Conservation (phyloP, 2,797 vertebrate species). For the Syndactyla subalaris region DNA sequence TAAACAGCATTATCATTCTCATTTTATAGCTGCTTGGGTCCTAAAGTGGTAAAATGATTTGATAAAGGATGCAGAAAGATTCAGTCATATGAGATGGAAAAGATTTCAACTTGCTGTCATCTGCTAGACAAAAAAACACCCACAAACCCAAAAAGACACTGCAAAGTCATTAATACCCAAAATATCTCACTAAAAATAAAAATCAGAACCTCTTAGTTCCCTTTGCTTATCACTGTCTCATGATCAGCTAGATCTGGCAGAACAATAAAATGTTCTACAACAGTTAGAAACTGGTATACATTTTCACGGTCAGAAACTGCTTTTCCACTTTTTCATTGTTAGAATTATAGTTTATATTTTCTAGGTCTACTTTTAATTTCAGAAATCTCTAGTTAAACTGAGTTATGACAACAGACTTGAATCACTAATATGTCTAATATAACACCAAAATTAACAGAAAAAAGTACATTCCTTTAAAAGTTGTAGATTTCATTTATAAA, state of each 20-base stretch:
- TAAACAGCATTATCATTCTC: not conserved
- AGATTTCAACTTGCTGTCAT: slow-evolving; percentile 15
- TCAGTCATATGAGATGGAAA: slow-evolving; percentile 29
- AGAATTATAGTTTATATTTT: not conserved
- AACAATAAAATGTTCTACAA: not conserved
- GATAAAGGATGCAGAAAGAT: not conserved
- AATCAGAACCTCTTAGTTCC: slow-evolving; percentile 55
- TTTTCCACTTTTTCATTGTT: not conserved
- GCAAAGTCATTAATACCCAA: slow-evolving; percentile 31
- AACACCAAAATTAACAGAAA: not conserved
- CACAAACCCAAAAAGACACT: not conserved
- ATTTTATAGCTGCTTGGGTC: not conserved
- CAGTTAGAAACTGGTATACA: not conserved
- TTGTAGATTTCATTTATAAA: not conserved
- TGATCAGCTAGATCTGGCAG: not conserved
- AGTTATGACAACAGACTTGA: not conserved
- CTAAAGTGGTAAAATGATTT: not conserved
- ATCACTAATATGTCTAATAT: not conserved
- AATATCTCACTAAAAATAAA: slow-evolving; percentile 60
- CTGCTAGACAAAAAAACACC: not conserved
- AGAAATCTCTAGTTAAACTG: not conserved
- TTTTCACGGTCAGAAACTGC: not conserved
- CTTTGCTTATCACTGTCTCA: slow-evolving; percentile 9
- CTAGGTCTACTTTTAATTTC: not conserved
- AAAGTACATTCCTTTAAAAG: not conserved